Percentiles rank a stretch among this genome's conserved stretches.
These are phyloP conservation scores for Drosophila gaucha DNA, from an alignment of 2,888 invertebrate genomes.

Conservation along the genomic window DNA sequence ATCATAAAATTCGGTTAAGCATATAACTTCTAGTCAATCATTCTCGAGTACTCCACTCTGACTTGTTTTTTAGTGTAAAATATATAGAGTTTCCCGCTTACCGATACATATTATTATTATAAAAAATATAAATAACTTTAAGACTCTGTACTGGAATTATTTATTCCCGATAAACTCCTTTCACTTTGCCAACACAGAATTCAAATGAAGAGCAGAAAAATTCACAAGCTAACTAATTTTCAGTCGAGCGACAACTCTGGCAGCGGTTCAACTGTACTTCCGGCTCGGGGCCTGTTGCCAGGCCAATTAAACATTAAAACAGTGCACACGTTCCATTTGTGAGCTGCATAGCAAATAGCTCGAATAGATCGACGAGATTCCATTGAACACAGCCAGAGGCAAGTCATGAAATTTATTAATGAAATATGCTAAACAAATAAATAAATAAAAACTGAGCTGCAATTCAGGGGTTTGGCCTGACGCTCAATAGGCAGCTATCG, in stretches of 20 bases:
- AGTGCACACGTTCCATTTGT: constrained; percentile 52
- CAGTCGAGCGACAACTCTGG: constrained; percentile 7
- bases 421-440: constrained; percentile 42
- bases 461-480: constrained; percentile 27
- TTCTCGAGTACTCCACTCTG: too few species aligned
- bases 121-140: neutral
- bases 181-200: neutral
- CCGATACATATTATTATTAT: too few species aligned
- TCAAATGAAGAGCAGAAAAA: neutral
- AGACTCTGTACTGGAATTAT: too few species aligned
- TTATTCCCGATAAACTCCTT: neutral
- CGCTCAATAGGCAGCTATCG: constrained; percentile 10
- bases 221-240: neutral
- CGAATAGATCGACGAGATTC: constrained; percentile 13
- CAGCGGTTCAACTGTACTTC: constrained; percentile 59
- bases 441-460: neutral
- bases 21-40: too few species aligned
- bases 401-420: constrained; percentile 55
- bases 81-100: neutral
- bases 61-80: neutral
- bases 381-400: constrained; percentile 17
- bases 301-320: constrained; percentile 65
- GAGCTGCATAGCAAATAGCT: constrained; percentile 42
- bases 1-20: too few species aligned
- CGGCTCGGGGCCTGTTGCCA: constrained; percentile 63